Percentiles rank a stretch among this genome's conserved stretches.
Conservation (phyloP, 2,888 invertebrate species). For the Stramonita haemastoma region DNA sequence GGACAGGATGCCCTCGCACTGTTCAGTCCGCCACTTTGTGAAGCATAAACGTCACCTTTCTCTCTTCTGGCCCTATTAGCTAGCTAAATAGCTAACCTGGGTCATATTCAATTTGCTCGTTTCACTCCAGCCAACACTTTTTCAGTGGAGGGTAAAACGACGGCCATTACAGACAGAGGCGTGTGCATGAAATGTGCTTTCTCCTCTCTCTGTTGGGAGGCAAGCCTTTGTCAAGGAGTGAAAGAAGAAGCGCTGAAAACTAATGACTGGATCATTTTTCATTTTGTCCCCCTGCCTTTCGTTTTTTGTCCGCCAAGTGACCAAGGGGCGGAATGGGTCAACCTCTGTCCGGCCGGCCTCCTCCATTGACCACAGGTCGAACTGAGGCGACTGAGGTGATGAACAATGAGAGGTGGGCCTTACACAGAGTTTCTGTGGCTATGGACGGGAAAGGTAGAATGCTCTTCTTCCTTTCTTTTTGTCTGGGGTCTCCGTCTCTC, state of each 20-base stretch:
- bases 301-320: conserved; percentile 16
- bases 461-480: background rate
- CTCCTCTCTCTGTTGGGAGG: background rate
- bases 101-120: background rate
- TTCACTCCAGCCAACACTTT: background rate
- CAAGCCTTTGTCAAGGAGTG: background rate
- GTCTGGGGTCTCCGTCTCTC: background rate
- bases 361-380: background rate
- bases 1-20: too few species aligned
- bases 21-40: too few species aligned
- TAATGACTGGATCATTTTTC: conserved; percentile 39
- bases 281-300: conserved; percentile 27
- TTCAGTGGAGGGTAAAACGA: too few species aligned
- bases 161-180: background rate
- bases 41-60: background rate
- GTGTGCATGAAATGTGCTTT: background rate
- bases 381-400: background rate
- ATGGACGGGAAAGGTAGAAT: background rate
- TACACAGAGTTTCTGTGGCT: too few species aligned
- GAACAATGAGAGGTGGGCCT: background rate
- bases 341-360: background rate
- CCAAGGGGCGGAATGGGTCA: conserved; percentile 22
- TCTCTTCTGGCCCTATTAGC: background rate
- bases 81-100: background rate
- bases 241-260: background rate